phyloP scores from a whole-genome alignment of 2,797 vertebrate species.

The Amphiprion clarkii region DNA sequence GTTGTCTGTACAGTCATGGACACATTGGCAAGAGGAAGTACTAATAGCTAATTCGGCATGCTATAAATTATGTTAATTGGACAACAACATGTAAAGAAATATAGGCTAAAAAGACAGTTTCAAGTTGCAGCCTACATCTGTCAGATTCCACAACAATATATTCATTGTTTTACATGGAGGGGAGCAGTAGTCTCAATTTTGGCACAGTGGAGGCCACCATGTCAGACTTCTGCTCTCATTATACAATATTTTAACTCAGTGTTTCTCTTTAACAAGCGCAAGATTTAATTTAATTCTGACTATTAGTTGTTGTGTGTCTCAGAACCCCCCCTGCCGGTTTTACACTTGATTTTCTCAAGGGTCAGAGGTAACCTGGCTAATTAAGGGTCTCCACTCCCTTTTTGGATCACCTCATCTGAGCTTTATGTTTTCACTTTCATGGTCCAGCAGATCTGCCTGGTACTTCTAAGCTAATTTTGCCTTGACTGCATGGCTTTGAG shows the following conservation, averaged over 20 bases:
- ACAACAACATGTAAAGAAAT: background rate
- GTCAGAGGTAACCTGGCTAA: conserved; percentile 92
- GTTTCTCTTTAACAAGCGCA: background rate
- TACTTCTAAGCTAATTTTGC: conserved; percentile 90
- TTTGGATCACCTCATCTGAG: conserved; percentile 89
- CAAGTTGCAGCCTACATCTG: too few relatives aligned
- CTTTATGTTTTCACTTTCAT: conserved; percentile 90
- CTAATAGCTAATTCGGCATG: too few relatives aligned
- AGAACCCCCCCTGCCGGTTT: conserved; percentile 88
- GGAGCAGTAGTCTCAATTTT: too few relatives aligned
- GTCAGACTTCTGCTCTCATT: too few relatives aligned
- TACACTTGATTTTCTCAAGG: conserved; percentile 89
- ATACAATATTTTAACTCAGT: too few relatives aligned
- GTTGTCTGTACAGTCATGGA: too few relatives aligned
- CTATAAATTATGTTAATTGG: too few relatives aligned
- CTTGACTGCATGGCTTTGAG: conserved; percentile 74
- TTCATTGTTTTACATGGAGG: background rate
- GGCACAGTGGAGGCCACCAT: too few relatives aligned
- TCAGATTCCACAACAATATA: too few relatives aligned
- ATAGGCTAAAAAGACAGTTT: background rate
- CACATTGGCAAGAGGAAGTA: too few relatives aligned
- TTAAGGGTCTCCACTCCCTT: conserved; percentile 87
- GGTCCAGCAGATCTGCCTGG: conserved; percentile 89
- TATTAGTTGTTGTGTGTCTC: conserved; percentile 91
- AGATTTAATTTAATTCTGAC: conserved; percentile 85